Base-by-base conservation (phyloP, 1,140 invertebrate genomes). In the Bombus soroeensis region DNA sequence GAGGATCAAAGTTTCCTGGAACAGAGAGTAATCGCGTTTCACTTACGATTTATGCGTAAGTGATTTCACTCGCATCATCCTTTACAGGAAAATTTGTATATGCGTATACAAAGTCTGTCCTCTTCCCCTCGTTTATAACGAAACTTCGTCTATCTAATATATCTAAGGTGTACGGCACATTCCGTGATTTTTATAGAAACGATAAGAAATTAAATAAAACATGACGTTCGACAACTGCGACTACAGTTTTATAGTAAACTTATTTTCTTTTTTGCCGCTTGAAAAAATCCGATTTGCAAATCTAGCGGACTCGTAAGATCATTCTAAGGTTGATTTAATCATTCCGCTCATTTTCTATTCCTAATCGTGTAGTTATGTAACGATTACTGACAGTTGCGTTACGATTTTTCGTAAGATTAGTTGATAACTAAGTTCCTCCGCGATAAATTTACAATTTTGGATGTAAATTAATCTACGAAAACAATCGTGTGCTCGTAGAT, bases 1-100 rank as follows among this genome's bases (percentile, higher is more conserved):
- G 57, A 81, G 87, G 87, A 89, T 83, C 71, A 41, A 88, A 79
- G 85, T 90, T 83, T 85, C 87, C 75, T 79, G 70, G 79, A 59
- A 86, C n/a, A 41, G 37, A 59, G 76, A 76, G 68, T 73, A 82
- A 86, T 83, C 57, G 71, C 74, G 85, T 80, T 81, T 81, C 79
- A 80, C 78, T 89, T 87, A 77, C 43, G 37, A 62, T 39, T 34
- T 72, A 39, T 25, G 15, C 41, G 15, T 62, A 74, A 89, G 68
- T 89, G 79, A 89, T 87, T 53, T 37, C 72, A 43, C 28, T 70
- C 8, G n/a, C 39, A 47, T 71, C 37, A 62, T 37, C 59, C n/a
- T 71, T 79, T 39, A n/a, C 6, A 18, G 47, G 12, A 5, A 70
- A 25, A 37, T 13, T 74, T 74, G 53, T 73, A 59, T 43, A 59